Base-by-base conservation (phyloP, 2,797 vertebrate genomes). In the Bradypodion pumilum region DNA sequence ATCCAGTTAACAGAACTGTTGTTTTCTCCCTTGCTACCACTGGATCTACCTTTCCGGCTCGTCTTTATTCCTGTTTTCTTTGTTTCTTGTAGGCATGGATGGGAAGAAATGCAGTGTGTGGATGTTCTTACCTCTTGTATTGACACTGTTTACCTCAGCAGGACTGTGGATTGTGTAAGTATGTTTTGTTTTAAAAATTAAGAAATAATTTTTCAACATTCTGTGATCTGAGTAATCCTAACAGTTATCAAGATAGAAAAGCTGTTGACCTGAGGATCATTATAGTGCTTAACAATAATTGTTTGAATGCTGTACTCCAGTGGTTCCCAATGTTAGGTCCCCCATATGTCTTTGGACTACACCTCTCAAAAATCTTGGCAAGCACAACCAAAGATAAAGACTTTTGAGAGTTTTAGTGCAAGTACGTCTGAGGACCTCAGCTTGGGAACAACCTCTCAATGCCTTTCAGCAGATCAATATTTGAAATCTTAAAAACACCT, bases 81-180 rank as follows among this genome's bases (percentile, higher is more conserved):
- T 91, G 49, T 89, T 90, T 89, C 82, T 63, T 68, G 40, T 92
- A 95, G 94, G 92, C 89, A 97, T 97, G 96, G 95, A 96, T 90
- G 93, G 94, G 95, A 95, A 94, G 95, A 96, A 94, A 85, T 97
- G 92, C 94, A 98, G 97, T 0, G 92, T 94, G 2, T 98, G 98
- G 98, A 97, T 96, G 93, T 96, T 98, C 87, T 95, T 99, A 59
- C 98, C 98, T 68, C 95, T 97, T 27, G 90, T 97, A 62, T 97
- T 97, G 89, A 96, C 97, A 7, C 63, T 96, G 72, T 94, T 96
- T 88, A 97, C 97, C 4, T 96, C 97, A n/a, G 95, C 95, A 49
- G 98, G 98, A 84, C 93, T 99, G 66, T 98, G 97, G 97, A 93
- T 96, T 86, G 97, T 98, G 98, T 99, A 95, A 98, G 98, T 97